A percentile compares a stretch with the other conserved stretches of the same genome.
phyloP scores from a whole-genome alignment of 1,140 invertebrate genomes.

The Panagrolaimus sp. region DNA sequence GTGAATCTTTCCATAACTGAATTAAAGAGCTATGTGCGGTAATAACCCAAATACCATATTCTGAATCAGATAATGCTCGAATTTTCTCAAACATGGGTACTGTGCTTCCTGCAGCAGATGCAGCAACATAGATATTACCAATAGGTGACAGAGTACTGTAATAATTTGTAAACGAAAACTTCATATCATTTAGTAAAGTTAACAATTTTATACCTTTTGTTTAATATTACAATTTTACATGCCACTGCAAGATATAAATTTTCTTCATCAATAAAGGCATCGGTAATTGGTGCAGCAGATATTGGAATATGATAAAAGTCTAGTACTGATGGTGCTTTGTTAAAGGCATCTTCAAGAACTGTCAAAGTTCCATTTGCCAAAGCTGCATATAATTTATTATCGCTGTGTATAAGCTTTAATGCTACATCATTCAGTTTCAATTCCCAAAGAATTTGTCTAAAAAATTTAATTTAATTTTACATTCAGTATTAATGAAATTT shows the following conservation, averaged over 20 bases:
- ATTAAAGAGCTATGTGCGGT: conserved; percentile 62
- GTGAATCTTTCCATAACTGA: conserved; percentile 62
- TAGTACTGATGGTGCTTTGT: conserved; percentile 7
- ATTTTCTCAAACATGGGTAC: conserved; percentile 56
- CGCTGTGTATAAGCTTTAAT: conserved; percentile 58
- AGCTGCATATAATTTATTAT: conserved; percentile 60
- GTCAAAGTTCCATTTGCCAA: conserved; percentile 63
- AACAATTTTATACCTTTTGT: conserved; percentile 59
- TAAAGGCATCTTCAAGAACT: conserved; percentile 60
- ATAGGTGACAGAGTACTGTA: conserved; percentile 60
- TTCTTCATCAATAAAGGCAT: conserved; percentile 58
- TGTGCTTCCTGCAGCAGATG: conserved; percentile 47
- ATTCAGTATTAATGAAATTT: conserved; percentile 16
- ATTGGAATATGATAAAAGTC: conserved; percentile 63
- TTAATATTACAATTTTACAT: conserved; percentile 61
- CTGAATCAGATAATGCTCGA: conserved; percentile 38
- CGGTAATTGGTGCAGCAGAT: conserved; percentile 61
- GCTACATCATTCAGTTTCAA: conserved; percentile 62
- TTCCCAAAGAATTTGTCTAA: conserved; percentile 60
- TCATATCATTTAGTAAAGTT: not conserved
- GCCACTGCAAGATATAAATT: conserved; percentile 62
- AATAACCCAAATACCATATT: conserved; percentile 62
- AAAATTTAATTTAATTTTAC: conserved; percentile 16
- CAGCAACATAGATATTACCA: conserved; percentile 61
- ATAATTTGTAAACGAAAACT: not conserved